Evolutionary conservation across 1,140 invertebrate genomes (phyloP).

Genomic region (Apis cerana): DNA sequence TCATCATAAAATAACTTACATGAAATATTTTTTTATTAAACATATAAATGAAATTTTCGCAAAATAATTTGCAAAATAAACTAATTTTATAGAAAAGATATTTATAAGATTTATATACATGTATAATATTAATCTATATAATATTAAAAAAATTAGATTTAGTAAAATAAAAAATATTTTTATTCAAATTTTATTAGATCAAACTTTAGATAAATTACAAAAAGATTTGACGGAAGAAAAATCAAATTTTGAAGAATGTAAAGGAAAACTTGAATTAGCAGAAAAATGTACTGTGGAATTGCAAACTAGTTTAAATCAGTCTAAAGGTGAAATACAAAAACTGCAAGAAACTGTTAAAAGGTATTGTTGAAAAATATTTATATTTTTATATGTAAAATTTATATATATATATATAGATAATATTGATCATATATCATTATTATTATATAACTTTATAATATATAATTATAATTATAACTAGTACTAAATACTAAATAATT

Average conservation of each 20-base stretch:
- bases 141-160: neutral
- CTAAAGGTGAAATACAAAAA: constrained; percentile 84
- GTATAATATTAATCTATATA: neutral
- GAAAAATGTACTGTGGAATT: constrained; percentile 84
- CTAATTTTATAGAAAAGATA: neutral
- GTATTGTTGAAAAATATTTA: constrained; percentile 58
- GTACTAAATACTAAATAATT: no score
- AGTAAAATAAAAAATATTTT: neutral
- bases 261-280: constrained; percentile 84
- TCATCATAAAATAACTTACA: neutral
- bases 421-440: no score
- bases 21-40: constrained; percentile 7
- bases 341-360: constrained; percentile 82
- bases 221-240: constrained; percentile 83
- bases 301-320: constrained; percentile 83
- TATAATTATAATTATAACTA: neutral
- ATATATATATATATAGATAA: no score
- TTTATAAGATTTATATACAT: no score
- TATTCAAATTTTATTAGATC: constrained; percentile 76
- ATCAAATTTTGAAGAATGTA: constrained; percentile 84
- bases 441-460: neutral
- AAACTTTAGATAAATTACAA: constrained; percentile 83
- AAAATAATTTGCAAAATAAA: neutral
- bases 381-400: neutral
- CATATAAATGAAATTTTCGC: neutral